Evolutionary conservation across 1,140 invertebrate genomes (phyloP), one percentile per base, ranked within the genome.

Genomic region (Zaprionus vittiger): DNA sequence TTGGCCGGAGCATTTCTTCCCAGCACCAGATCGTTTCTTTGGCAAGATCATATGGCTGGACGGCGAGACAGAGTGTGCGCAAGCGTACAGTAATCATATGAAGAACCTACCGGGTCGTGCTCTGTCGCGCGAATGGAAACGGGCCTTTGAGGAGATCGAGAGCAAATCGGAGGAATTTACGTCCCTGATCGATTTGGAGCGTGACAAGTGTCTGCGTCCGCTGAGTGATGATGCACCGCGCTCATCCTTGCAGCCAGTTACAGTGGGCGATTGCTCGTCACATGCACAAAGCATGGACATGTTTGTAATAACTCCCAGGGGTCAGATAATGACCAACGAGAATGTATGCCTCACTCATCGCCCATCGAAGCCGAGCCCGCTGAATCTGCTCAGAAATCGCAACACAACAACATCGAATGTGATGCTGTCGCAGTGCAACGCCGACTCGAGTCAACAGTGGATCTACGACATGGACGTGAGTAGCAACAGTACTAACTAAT

Each of bases 1-100:
- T 66, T 96, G 96, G 97, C 95, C 97, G 0, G 95, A 98, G 87
- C 96, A 99, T 89, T 99, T 99, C 92, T 96, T 99, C 79, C 98
- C 98, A 0, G 96, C 94, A 31, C 94, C 96, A 1, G 95, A 96
- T 76, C 94, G 97, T 57, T 97, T 97, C 91, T 98, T 98, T 90
- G 97, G 97, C 65, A 95, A 95, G 93, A 96, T 97, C 22, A 87
- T 92, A 24, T 94, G 93, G 90, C 49, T 94, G 7, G 93, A 92
- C 24, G 79, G 91, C 22, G 85, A 86, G 34, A 92, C 87, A 4
- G 81, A 84, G 15, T 82, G 89, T 49, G 74, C 80, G 0, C 91
- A 92, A 56, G 80, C 91, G 7, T 93, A 92, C 60, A 81, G 82
- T 31, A 81, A 59, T 1, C 79, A 93, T 44, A 91, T 93, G 83